Conservation (phyloP, 1,140 invertebrate genomes). For the Drosophila mojavensis region DNA sequence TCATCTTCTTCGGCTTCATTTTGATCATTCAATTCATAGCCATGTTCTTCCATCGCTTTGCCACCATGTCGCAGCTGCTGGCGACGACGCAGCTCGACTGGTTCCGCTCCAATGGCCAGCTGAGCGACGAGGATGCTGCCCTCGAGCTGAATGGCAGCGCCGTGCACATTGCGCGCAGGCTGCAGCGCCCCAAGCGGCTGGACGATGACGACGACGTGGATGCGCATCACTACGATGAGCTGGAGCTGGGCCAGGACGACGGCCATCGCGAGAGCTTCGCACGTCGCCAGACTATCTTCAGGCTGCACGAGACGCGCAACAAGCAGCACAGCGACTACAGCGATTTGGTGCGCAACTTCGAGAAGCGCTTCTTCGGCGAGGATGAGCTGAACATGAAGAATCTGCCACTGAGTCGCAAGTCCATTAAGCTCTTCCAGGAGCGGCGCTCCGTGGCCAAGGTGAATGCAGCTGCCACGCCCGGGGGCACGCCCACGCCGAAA, state of each 20-base stretch:
- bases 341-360: constrained; percentile 76
- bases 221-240: constrained; percentile 59
- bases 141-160: constrained; percentile 86
- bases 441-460: constrained; percentile 65
- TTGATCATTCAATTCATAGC: constrained; percentile 92
- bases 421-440: constrained; percentile 67
- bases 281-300: constrained; percentile 73
- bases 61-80: constrained; percentile 93
- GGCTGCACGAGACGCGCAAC: constrained; percentile 66
- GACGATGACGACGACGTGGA: constrained; percentile 83
- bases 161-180: constrained; percentile 86
- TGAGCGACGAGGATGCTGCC: constrained; percentile 84
- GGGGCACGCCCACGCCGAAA: constrained; percentile 53
- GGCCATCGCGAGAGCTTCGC: constrained; percentile 54
- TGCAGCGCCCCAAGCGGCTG: constrained; percentile 85
- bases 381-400: constrained; percentile 75
- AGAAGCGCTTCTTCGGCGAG: constrained; percentile 73
- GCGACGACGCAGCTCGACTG: constrained; percentile 88
- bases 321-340: constrained; percentile 69
- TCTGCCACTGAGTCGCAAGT: constrained; percentile 73
- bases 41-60: constrained; percentile 94
- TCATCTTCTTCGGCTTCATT: constrained; percentile 89
- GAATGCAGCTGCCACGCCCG: constrained; percentile 62
- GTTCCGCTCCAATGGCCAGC: constrained; percentile 63
- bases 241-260: constrained; percentile 43